Evolutionary conservation across 2,113 vertebrate species (phyloP), one percentile per base, ranked within the genome.

Genomic region (Mesocricetus auratus): DNA sequence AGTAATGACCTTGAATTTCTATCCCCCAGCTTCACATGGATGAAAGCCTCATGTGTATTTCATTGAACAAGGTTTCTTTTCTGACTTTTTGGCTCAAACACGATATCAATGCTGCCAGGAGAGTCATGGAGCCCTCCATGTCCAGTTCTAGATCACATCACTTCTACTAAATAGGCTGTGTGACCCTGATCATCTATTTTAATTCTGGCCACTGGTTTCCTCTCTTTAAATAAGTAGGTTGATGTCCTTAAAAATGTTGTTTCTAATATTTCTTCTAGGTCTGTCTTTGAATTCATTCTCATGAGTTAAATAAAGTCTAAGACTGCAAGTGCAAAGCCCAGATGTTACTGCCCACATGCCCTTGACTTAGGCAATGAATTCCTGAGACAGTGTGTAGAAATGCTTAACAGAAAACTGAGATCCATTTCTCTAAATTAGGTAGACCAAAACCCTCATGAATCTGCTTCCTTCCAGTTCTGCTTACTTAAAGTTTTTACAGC

Each of bases 61-160:
- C 71, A 93, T 36, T 64, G 26, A 78, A 82, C 68, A n/a, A 22
- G 74, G 33, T 66, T 93, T 82, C 62, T 74, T 47, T 94, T 45
- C 88, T 88, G 56, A 21, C 31, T 71, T 87, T 92, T 90, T 31
- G 42, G n/a, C 73, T 53, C 53, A 73, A 92, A 89, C 66, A 87
- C 90, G 82, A 31, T 60, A 36, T 42, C 50, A 17, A 36, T 19
- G 4, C 64, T 31, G 11, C 15, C 58, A 69, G 33, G 16, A 26
- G 15, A 75, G 62, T 47, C 68, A 53, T 53, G 45, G n/a, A 79
- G 12, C 22, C 9, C n/a, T 95, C 73, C 15, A 1, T 36, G 21
- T 79, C 22, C 42, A 85, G 36, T 8, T 45, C 66, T 62, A 31
- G 15, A 10, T 79, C 50, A 39, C 42, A 0, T 31, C 9, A 62